These are phyloP conservation scores for Barbus barbus DNA, from an alignment of 2,113 vertebrate species.

Conservation along the genomic window DNA sequence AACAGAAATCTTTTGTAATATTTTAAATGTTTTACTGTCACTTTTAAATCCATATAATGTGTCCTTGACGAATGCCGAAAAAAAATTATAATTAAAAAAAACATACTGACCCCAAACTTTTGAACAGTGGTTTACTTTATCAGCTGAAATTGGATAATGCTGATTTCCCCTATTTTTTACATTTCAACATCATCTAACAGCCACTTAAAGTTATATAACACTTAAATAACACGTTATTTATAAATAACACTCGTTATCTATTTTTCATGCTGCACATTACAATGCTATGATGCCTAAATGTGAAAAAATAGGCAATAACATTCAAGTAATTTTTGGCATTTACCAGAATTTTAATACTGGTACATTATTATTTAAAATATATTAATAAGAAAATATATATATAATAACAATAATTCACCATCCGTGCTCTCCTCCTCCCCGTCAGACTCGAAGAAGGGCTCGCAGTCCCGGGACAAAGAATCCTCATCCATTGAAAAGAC, in stretches of 20 bases:
- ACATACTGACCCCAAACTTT: background rate
- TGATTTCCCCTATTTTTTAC: background rate
- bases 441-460: slow-evolving; percentile 85
- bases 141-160: background rate
- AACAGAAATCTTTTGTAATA: background rate
- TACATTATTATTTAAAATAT: background rate
- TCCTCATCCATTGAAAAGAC: slow-evolving; percentile 94
- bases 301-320: too few relatives aligned
- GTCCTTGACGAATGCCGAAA: background rate
- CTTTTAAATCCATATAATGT: background rate
- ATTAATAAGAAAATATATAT: too few relatives aligned
- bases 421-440: slow-evolving; percentile 84
- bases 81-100: background rate
- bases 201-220: too few relatives aligned
- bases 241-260: too few relatives aligned
- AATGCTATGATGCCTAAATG: too few relatives aligned
- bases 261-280: too few relatives aligned
- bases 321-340: too few relatives aligned
- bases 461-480: slow-evolving; percentile 82
- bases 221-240: too few relatives aligned
- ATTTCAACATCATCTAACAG: background rate
- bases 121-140: background rate
- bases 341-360: background rate
- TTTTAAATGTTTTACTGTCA: background rate
- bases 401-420: slow-evolving; percentile 64